Conservation (phyloP, 2,113 vertebrate species). For the Saccopteryx leptura region DNA sequence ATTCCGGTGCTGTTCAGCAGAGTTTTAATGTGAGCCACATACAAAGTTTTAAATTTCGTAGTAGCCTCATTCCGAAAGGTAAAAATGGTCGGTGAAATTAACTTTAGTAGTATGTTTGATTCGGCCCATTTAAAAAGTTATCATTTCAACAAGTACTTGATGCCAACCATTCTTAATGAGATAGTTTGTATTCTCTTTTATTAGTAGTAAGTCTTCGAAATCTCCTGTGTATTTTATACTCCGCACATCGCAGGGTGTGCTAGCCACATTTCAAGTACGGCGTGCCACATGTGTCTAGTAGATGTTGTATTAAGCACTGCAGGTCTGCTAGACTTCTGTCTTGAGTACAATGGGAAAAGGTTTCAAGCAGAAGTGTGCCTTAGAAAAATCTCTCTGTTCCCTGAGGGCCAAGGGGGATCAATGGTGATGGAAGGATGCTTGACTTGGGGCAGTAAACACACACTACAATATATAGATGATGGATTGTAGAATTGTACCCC, state of each 20-base stretch:
- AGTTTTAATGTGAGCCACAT: fast-evolving
- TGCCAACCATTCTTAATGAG: background rate
- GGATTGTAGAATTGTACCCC: too few species aligned
- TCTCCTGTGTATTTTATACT: background rate
- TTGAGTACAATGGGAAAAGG: background rate
- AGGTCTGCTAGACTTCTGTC: background rate
- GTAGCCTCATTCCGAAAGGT: background rate
- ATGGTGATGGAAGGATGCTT: too few species aligned
- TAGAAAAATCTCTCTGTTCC: background rate
- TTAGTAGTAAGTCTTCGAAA: background rate
- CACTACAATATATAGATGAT: too few species aligned
- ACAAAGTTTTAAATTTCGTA: background rate
- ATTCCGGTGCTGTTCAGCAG: background rate
- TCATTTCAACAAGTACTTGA: background rate
- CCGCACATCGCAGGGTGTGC: background rate
- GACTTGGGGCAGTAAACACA: too few species aligned
- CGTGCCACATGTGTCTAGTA: fast-evolving
- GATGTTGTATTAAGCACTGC: background rate
- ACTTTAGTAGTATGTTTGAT: background rate
- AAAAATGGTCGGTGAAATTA: background rate
- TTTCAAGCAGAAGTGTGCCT: background rate
- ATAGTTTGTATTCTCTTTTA: background rate
- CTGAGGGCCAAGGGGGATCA: too few species aligned
- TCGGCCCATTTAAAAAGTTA: background rate
- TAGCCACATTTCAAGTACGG: background rate